These are phyloP conservation scores for Blastomussa wellsi DNA, from an alignment of 92 coral and sea anemone species.

Conservation along the genomic window DNA sequence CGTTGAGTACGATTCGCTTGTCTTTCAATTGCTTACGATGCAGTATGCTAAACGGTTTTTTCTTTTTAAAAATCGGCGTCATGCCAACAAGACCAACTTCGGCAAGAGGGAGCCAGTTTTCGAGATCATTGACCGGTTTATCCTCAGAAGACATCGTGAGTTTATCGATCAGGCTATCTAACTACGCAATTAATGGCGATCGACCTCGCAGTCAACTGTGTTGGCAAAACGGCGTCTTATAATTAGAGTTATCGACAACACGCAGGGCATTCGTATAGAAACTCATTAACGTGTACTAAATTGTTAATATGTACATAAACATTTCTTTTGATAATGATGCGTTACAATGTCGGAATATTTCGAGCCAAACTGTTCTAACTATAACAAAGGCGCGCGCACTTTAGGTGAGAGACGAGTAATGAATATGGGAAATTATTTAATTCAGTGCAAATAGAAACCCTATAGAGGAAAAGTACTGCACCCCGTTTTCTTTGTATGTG, in stretches of 20 bases:
- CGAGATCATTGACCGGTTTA: slow-evolving; percentile 28
- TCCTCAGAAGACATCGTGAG: slow-evolving; percentile 20
- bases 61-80: slow-evolving; percentile 68
- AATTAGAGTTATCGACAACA: slow-evolving; percentile 2
- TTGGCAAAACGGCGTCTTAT: neutral
- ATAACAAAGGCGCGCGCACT: neutral
- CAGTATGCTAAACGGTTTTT: slow-evolving; percentile 44
- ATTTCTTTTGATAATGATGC: neutral
- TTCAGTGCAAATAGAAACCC: neutral
- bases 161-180: neutral
- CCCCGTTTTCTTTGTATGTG: neutral
- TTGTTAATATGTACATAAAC: slow-evolving; percentile 39
- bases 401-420: neutral
- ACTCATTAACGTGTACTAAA: slow-evolving; percentile 34
- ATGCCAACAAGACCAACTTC: slow-evolving; percentile 81
- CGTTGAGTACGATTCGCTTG: slow-evolving; percentile 77
- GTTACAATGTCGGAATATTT: neutral
- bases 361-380: neutral
- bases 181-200: neutral
- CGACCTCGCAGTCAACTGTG: slow-evolving; percentile 4
- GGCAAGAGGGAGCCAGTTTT: slow-evolving; percentile 77
- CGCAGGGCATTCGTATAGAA: neutral
- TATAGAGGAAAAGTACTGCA: neutral
- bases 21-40: slow-evolving; percentile 70
- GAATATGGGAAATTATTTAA: neutral